Evolutionary conservation across 2,797 vertebrate genomes (phyloP), one percentile per base, ranked within the genome.

Genomic region (Halcyon badia): DNA sequence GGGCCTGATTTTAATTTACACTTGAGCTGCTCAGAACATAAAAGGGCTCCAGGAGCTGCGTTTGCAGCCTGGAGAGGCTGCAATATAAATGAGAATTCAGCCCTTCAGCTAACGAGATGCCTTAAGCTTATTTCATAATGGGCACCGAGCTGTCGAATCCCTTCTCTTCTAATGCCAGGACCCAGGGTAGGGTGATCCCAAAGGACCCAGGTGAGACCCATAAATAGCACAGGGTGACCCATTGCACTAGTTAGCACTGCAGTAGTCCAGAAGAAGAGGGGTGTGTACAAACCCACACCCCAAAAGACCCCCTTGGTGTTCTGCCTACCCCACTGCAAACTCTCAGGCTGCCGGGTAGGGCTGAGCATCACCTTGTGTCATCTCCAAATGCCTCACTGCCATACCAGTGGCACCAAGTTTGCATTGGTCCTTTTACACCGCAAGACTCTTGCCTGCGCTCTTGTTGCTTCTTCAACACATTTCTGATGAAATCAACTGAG

Each of bases 1-100:
- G 89, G 91, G 80, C 76, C 90, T 90, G 78, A 73, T 83, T 91
- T 77, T 91, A 82, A 87, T 95, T 92, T 96, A 57, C 87, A 91
- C 95, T 96, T n/a, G 82, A 96, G 72, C 72, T 91, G 76, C 79
- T 93, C 44, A 10, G 16, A 95, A 57, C 79, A 87, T 70, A n/a
- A 73, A 89, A 93, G 84, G 79, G 84, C 46, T 68, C 75, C 25
- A 7, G 60, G 87, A 97, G 87, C 72, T 60, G 51, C 2, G 0
- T 66, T 66, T 58, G 52, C 84, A 89, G 88, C 81, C 86, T 92
- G 89, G 85, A 95, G 89, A 93, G 89, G 68, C 49, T 91, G 84
- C 44, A 83, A 61, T 31, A 65, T 22, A 93, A 95, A 91, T 81
- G 91, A 91, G 72, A 92, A 87, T 39, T 44, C 93, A 93, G 52